phyloP scores from a whole-genome alignment of 2,888 invertebrate species.

The Ecdyonurus torrentis region DNA sequence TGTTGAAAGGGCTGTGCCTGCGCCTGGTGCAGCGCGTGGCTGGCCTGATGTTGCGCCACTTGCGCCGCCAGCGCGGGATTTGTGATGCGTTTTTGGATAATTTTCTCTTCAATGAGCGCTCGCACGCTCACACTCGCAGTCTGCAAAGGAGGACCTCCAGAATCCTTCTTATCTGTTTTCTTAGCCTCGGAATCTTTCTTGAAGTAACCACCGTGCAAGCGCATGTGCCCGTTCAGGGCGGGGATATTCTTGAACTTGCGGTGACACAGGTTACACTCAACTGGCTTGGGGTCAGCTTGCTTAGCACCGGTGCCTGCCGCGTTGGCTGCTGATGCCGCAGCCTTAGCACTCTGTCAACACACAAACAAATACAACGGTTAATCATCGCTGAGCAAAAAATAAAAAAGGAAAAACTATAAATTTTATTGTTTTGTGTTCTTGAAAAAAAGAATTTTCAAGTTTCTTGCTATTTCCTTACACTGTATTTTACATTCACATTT shows the following conservation, averaged over 20 bases:
- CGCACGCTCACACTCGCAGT: slow-evolving; percentile 85
- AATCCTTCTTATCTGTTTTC: slow-evolving; percentile 71
- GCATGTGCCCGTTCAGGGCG: slow-evolving; percentile 95
- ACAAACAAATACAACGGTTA: too few species aligned
- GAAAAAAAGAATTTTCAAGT: too few species aligned
- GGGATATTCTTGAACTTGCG: slow-evolving; percentile 95
- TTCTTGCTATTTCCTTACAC: too few species aligned
- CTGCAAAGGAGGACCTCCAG: slow-evolving; percentile 66
- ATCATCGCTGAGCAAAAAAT: too few species aligned
- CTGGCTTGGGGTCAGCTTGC: slow-evolving; percentile 49
- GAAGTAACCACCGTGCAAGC: slow-evolving; percentile 92
- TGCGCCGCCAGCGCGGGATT: slow-evolving; percentile 22
- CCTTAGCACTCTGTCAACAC: slow-evolving; percentile 19
- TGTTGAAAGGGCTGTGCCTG: slow-evolving; percentile 23
- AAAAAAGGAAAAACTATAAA: too few species aligned
- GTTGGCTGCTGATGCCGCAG: slow-evolving; percentile 20
- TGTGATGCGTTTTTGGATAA: slow-evolving; percentile 60
- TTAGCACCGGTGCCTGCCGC: slow-evolving; percentile 9
- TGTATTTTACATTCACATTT: too few species aligned
- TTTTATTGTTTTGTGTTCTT: too few species aligned
- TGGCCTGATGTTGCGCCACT: slow-evolving; percentile 5
- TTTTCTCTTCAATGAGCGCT: slow-evolving; percentile 83
- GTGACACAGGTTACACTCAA: slow-evolving; percentile 89
- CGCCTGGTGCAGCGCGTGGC: slow-evolving; percentile 25
- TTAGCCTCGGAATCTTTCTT: slow-evolving; percentile 84